Base-by-base conservation (phyloP, 1,140 invertebrate species). In the Lordiphosa clarofinis region DNA sequence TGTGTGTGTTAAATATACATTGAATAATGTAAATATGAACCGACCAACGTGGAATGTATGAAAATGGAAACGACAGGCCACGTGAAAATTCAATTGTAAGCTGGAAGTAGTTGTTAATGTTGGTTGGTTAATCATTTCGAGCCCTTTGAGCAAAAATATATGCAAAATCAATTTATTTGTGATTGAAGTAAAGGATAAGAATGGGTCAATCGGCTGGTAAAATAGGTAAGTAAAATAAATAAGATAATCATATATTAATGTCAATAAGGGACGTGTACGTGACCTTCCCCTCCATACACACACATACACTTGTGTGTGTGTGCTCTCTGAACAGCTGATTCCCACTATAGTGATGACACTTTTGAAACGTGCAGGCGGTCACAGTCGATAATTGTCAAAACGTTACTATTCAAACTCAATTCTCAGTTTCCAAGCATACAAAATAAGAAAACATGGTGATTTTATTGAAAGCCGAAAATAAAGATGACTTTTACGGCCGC, bases 151-250 rank as follows among this genome's bases (percentile, higher is more conserved):
- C 60, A 68, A 15, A 49, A 12, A 43, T 38, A 38, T 46, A 15
- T 31, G 11, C 12, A 46, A 11, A 50, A 13, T 52, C 36, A 55
- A 64, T 63, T 67, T 60, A 54, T 42, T 37, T 44, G 33, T 35
- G 42, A 35, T 74, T 10, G 11, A 13, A 35, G 13, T 36, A 9
- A 49, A n/a, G 10, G 39, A 15, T 55, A 73, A 54, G 54, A 38
- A 87, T 87, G 86, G 86, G 86, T 46, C 86, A 87, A 60, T 86
- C 86, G 71, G 86, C 86, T 36, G 49, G 86, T 60, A 88, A 88
- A 87, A 88, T 88, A 46, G 86, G 86, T 88, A 66, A 87, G 86
- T 75, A n/a, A 11, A 21, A 24, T 5, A 11, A n/a, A 40, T 15
- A 35, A 15, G 24, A 31, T 11, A 4, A 49, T 59, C 73, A 73